A percentile compares a stretch with the other conserved stretches of the same genome.
Evolutionary conservation across 2,797 vertebrate species (phyloP).

Genomic region (Gouania willdenowi): DNA sequence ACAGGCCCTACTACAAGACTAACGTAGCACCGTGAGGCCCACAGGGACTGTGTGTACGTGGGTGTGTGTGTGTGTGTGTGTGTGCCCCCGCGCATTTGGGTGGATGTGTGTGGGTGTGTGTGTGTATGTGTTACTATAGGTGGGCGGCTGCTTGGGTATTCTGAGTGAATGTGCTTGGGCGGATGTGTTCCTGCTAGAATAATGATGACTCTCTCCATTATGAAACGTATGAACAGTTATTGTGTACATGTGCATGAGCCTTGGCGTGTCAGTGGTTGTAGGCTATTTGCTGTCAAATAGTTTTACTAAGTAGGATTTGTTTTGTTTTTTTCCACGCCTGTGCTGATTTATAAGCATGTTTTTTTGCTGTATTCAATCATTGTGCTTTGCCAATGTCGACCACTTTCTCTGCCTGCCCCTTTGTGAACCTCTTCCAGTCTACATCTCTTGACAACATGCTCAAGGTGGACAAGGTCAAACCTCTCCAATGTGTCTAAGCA

Average conservation of each 20-base stretch:
- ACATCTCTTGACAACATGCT: conserved; percentile 52
- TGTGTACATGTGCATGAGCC: conserved; percentile 6
- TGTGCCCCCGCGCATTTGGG: not conserved
- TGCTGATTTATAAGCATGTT: conserved; percentile 9
- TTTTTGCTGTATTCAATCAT: conserved; percentile 1
- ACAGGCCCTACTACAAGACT: conserved; percentile 58
- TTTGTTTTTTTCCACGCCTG: not conserved
- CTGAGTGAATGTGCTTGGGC: conserved; percentile 28
- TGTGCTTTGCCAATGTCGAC: conserved; percentile 22
- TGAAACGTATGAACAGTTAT: conserved; percentile 34
- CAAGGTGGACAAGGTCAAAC: conserved; percentile 55
- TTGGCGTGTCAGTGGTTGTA: conserved; percentile 26
- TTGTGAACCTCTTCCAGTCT: conserved; percentile 44
- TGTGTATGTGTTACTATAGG: conserved; percentile 20
- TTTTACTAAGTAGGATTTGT: conserved; percentile 20
- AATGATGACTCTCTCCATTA: conserved; percentile 41
- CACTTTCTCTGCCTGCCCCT: conserved; percentile 24
- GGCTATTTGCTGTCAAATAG: conserved; percentile 31
- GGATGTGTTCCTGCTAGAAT: conserved; percentile 32
- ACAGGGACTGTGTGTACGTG: conserved; percentile 24
- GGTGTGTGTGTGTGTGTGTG: conserved; percentile 1
- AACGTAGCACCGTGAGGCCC: conserved; percentile 41
- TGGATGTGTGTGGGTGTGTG: not conserved
- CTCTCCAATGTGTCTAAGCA: conserved; percentile 50
- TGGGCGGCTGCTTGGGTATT: conserved; percentile 50